Evolutionary conservation across 2,113 vertebrate species (phyloP), one percentile per base, ranked within the genome.

Genomic region (Anhinga anhinga): DNA sequence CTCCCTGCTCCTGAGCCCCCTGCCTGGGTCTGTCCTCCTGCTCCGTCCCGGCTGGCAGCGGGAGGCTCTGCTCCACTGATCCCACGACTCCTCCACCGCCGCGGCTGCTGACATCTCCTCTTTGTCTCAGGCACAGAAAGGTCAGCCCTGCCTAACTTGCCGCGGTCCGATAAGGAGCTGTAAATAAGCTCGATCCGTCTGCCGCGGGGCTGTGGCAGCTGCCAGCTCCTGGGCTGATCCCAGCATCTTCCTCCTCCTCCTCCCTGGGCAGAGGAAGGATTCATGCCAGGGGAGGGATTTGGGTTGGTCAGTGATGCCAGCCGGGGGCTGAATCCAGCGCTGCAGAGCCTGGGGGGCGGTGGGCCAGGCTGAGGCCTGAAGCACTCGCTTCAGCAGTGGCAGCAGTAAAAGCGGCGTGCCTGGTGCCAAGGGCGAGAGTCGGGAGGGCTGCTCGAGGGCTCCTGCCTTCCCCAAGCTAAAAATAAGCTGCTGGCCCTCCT

Each of bases 381-480:
- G 71, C 26, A 4, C 36, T 74, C 12, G 16, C 22, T 26, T 30
- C 93, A 83, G 76, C 53, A 36, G 65, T 63, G 65, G 9, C 65
- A 67, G 69, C 11, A 19, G 52, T n/a, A 5, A 61, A 36, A 73
- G 91, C 94, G 20, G 45, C 4, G 10, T 0, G 42, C 77, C 23
- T 63, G 3, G 13, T 7, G 94, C 89, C 89, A 95, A 81, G 91
- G 83, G 83, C 49, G 29, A 61, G 91, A 63, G 47, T 27, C 5
- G 4, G n/a, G 62, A 66, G 65, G 61, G 73, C 63, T 61, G 61
- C 67, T 89, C 5, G 8, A 10, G 14, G 70, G 55, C 61, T 93
- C 42, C 40, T 80, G 94, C 63, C 50, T 92, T 91, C 70, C 71
- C 56, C 20, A 1, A 69, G 82, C 96, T 97, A 97, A 97, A 97